A percentile compares a stretch with the other conserved stretches of the same genome.
Evolutionary conservation across 2,888 invertebrate genomes (phyloP).

Genomic region (Stenchaetothrips biformis): DNA sequence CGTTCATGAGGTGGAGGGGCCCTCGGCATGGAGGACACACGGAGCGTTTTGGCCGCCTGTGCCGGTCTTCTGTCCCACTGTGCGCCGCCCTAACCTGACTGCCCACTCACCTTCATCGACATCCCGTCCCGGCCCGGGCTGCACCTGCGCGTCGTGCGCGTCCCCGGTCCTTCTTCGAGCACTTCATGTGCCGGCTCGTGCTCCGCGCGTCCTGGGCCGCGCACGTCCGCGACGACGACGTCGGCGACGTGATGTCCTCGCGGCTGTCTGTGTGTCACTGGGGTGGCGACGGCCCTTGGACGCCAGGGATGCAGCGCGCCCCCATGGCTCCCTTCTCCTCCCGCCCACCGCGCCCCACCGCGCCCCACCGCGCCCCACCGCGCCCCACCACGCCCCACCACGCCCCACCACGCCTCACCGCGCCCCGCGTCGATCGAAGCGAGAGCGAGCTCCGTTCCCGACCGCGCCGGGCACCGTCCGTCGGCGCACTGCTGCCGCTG

Average conservation of each 20-base stretch:
- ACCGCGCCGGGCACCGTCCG: not conserved
- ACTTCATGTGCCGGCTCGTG: not conserved
- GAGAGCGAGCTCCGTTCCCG: not conserved
- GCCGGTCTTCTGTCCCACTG: no score
- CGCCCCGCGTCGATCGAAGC: not conserved
- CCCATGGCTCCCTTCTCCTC: not conserved
- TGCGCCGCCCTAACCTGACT: not conserved
- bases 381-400: not conserved
- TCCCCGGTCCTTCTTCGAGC: not conserved
- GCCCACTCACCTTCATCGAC: conserved; percentile 3
- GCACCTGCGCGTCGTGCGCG: not conserved
- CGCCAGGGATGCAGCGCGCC: not conserved
- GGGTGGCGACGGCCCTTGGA: not conserved
- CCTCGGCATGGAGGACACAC: not conserved
- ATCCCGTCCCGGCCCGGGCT: not conserved
- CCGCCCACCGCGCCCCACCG: not conserved
- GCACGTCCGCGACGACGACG: not conserved
- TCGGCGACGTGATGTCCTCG: no score
- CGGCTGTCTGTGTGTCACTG: not conserved
- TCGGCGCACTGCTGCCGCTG: not conserved
- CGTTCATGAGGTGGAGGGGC: no score
- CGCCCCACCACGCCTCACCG: no score
- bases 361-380: not conserved
- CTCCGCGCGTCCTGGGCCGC: not conserved
- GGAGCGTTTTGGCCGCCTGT: no score